Conservation (phyloP, 2,797 vertebrate species). For the Chrosomus eos region DNA sequence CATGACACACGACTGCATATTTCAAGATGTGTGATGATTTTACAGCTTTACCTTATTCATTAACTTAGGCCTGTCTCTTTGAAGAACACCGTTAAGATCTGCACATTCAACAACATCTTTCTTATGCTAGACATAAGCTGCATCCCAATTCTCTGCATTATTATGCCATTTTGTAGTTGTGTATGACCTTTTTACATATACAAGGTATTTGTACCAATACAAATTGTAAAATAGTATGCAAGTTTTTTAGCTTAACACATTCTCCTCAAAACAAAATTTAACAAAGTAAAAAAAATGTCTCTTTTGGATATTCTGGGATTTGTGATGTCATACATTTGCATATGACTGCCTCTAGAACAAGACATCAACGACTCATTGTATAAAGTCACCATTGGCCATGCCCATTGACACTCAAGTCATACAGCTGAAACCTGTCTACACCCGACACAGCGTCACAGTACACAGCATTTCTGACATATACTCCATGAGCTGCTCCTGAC, state of each 20-base stretch:
- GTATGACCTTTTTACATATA: not conserved
- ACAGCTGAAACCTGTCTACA: not conserved
- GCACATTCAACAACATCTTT: not conserved
- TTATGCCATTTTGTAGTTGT: too few relatives aligned
- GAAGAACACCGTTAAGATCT: not conserved
- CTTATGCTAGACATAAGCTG: not conserved
- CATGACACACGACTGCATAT: slow-evolving; percentile 13
- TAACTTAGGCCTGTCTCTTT: not conserved
- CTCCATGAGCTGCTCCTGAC: not conserved
- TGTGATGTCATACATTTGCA: not conserved
- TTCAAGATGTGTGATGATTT: slow-evolving; percentile 8
- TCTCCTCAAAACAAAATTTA: not conserved
- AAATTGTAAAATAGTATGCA: not conserved
- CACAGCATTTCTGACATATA: not conserved
- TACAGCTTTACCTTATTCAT: not conserved
- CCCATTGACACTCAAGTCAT: not conserved
- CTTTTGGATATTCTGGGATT: not conserved
- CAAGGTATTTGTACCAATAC: not conserved
- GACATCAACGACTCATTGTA: not conserved
- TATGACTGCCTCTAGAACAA: not conserved
- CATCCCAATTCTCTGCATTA: not conserved
- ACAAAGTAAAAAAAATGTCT: not conserved
- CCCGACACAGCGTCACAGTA: not conserved
- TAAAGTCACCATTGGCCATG: not conserved
- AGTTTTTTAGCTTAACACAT: not conserved